Evolutionary conservation across 2,113 vertebrate genomes (phyloP).

Genomic region (Poecile atricapillus): DNA sequence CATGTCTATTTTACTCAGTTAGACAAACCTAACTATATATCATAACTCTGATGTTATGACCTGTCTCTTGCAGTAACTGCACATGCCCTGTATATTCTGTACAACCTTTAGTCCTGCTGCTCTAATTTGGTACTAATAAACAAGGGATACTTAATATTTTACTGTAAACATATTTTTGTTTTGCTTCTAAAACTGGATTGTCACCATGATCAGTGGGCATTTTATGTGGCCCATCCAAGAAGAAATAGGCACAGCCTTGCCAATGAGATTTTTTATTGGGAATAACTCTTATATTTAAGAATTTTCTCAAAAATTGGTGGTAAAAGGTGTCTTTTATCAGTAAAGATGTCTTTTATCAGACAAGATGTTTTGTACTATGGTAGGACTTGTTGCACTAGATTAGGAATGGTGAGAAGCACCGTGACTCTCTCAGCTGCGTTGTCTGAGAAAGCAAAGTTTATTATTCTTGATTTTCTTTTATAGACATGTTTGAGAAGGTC

Average conservation of each 20-base stretch:
- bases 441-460: no score
- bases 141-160: no score
- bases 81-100: rapidly evolving
- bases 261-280: background rate
- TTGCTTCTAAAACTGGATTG: background rate
- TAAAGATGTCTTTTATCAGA: background rate
- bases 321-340: background rate
- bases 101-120: background rate
- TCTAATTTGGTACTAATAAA: background rate
- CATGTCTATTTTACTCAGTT: background rate
- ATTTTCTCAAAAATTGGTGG: background rate
- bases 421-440: no score
- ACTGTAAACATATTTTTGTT: background rate
- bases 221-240: background rate
- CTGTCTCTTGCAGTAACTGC: background rate
- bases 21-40: background rate
- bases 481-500: no score
- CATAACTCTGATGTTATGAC: rapidly evolving
- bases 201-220: background rate
- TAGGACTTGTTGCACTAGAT: no score
- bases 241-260: background rate
- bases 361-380: background rate
- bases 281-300: background rate
- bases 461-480: no score
- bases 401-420: no score